These are phyloP conservation scores for Cynocephalus volans DNA, from an alignment of 2,113 vertebrate genomes.

Conservation along the genomic window DNA sequence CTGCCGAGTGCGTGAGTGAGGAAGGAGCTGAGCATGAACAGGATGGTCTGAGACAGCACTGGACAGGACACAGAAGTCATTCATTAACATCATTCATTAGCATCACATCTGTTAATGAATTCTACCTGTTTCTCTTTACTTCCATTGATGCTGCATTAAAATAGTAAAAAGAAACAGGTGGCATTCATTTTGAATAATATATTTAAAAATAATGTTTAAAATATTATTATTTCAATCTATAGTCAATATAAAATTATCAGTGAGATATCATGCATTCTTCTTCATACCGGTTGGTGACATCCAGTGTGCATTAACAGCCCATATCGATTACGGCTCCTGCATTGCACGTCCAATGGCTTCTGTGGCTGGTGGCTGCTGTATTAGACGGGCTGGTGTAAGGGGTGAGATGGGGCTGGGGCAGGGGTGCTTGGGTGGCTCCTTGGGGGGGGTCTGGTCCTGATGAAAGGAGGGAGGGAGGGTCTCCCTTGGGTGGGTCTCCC, in stretches of 20 bases:
- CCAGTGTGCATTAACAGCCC: neutral
- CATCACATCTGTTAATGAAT: fast-evolving
- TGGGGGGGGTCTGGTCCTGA: neutral
- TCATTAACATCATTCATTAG: too few species aligned
- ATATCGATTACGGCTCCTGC: neutral
- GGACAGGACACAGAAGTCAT: neutral
- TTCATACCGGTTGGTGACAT: fast-evolving
- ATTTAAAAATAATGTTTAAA: neutral
- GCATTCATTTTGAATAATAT: neutral
- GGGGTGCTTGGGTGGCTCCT: neutral
- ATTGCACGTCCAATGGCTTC: neutral
- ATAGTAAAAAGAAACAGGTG: neutral
- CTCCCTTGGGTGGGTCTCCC: neutral
- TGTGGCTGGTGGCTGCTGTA: neutral
- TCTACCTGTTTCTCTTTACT: neutral
- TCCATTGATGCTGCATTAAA: neutral
- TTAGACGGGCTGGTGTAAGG: fast-evolving
- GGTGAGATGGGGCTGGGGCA: neutral
- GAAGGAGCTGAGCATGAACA: fast-evolving
- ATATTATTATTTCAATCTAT: neutral
- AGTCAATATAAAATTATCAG: neutral
- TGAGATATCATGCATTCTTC: too few species aligned
- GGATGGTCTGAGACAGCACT: neutral
- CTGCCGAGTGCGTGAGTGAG: neutral
- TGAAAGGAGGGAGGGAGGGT: neutral